Percentiles rank a stretch among this genome's conserved stretches.
Evolutionary conservation across 2,113 vertebrate species (phyloP).

Genomic region (Paradoxurus hermaphroditus): DNA sequence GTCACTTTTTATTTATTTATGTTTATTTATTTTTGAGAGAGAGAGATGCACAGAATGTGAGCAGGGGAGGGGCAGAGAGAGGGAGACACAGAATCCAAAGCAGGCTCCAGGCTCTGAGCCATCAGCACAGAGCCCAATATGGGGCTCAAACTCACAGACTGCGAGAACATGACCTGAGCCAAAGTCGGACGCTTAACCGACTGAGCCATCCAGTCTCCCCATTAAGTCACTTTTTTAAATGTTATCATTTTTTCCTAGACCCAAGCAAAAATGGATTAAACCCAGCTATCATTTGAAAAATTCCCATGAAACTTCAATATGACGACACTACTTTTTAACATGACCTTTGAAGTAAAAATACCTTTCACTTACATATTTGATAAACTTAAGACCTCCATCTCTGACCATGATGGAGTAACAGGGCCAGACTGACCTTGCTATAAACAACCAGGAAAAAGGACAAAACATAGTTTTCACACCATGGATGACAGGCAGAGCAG

Average conservation of each 20-base stretch:
- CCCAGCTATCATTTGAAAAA: neutral
- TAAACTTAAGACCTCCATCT: neutral
- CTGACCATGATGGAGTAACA: neutral
- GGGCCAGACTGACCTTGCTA: neutral
- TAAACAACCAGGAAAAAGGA: neutral
- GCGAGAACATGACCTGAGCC: too few relatives aligned
- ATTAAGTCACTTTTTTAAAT: neutral
- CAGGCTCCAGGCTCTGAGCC: too few relatives aligned
- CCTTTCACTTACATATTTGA: neutral
- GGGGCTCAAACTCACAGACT: too few relatives aligned
- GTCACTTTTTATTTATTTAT: neutral
- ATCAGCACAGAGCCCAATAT: too few relatives aligned
- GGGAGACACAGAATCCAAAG: too few relatives aligned
- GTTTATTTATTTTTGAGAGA: neutral
- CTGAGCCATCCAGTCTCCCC: too few relatives aligned
- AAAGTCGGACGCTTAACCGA: too few relatives aligned
- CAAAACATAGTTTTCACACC: neutral
- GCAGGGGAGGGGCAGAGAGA: too few relatives aligned
- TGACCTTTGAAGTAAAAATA: neutral
- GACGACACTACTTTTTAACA: neutral
- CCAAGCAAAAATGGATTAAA: neutral
- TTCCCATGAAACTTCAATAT: neutral
- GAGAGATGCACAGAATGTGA: too few relatives aligned
- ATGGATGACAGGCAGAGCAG: neutral
- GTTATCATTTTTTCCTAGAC: neutral